Base-by-base conservation (phyloP, 2,888 invertebrate genomes). In the Epirrhoe alternata region DNA sequence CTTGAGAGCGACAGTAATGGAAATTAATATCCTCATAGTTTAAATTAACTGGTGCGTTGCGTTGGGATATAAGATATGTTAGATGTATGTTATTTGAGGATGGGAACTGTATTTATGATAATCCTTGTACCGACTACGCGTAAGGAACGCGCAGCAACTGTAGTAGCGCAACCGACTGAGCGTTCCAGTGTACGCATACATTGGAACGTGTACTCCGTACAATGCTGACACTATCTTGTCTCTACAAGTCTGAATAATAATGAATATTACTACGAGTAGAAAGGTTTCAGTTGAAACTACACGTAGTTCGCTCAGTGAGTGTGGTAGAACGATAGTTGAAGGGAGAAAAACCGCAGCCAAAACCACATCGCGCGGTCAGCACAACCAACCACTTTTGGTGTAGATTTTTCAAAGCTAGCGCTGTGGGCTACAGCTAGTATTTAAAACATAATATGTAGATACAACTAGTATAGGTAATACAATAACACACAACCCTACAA, bases 1-100 rank as follows among this genome's bases (percentile, higher is more conserved):
- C 45, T 64, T 16, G 49, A 54, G 42, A 55, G 30, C 16, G 56
- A 53, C 56, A 62, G 35, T 51, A 51, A 67, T 60, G 57, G 24
- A 67, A 60, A 67, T 64, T 67, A 72, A 61, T 69, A 64, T 64
- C 59, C 54, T 57, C 61, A 64, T 57, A 65, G 61, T 63, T 70
- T 63, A 53, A 54, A 58, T 59, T 62, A 49, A 61, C 59, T 57
- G 31, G 38, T 60, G 51, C 66, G 50, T 58, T 38, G 38, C 31
- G 49, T 61, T 53, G 53, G 56, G 52, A 54, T 59, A 56, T 55
- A 14, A 58, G 50, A 54, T 49, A n/a, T 16, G 58, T n/a, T n/a
- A n/a, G n/a, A n/a, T n/a, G n/a, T n/a, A n/a, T 14, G 42, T 45
- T 56, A 63, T 51, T 45, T 10, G 35, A 30, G 45, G 7, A 52